A percentile compares a stretch with the other conserved stretches of the same genome.
phyloP scores from a whole-genome alignment of 1,140 invertebrate genomes.

The Drosophila quadrilineata region DNA sequence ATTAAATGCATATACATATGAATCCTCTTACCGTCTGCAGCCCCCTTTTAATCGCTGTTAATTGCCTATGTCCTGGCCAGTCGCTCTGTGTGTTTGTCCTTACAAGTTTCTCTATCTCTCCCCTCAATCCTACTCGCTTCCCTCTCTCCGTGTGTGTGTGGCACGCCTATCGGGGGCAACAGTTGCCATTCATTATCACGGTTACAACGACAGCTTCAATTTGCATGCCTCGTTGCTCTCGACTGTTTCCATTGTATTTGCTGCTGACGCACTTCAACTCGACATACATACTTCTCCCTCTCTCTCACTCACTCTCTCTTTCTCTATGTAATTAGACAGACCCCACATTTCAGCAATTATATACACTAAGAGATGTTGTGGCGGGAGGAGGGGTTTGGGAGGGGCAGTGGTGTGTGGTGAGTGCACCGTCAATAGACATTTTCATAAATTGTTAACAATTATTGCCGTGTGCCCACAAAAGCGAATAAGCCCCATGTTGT shows the following conservation, averaged over 20 bases:
- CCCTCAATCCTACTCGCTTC: too few relatives aligned
- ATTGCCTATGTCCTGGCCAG: constrained; percentile 33
- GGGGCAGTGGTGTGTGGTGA: too few relatives aligned
- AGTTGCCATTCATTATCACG: constrained; percentile 38
- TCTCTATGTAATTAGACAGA: constrained; percentile 60
- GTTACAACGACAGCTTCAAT: constrained; percentile 59
- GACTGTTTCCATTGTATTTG: constrained; percentile 44
- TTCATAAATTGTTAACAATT: constrained; percentile 78
- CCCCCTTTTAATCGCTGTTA: constrained; percentile 53
- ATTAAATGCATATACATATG: constrained; percentile 38
- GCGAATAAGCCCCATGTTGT: constrained; percentile 28
- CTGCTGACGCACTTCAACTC: constrained; percentile 33
- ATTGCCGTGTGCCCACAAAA: constrained; percentile 45
- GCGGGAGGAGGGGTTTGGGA: too few relatives aligned
- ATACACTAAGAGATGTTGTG: too few relatives aligned
- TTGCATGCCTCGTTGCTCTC: constrained; percentile 59
- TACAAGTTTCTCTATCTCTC: too few relatives aligned
- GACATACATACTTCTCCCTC: too few relatives aligned
- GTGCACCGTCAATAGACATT: constrained; percentile 57
- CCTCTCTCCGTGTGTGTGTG: neutral
- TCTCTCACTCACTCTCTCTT: too few relatives aligned
- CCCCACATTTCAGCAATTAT: constrained; percentile 16
- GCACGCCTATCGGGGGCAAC: constrained; percentile 3
- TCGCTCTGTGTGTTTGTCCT: constrained; percentile 5
- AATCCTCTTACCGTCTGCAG: constrained; percentile 6